phyloP scores from a whole-genome alignment of 2,888 invertebrate species.

The Epinotia ramella region DNA sequence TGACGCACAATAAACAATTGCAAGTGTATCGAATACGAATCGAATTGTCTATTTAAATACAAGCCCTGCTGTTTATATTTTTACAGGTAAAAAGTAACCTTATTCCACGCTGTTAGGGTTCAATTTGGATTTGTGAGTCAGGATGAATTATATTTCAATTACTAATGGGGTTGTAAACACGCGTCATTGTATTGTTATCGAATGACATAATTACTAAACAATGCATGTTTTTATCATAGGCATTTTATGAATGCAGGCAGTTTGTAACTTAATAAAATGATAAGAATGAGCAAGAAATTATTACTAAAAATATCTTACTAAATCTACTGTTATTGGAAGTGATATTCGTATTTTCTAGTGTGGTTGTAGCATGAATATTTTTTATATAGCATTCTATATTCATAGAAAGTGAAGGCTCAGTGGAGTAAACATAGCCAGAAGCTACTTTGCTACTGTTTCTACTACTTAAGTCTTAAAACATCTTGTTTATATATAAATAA shows the following conservation, averaged over 20 bases:
- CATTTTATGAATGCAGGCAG: not conserved
- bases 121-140: not conserved
- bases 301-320: not conserved
- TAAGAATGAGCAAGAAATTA: not conserved
- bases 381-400: not conserved
- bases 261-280: not conserved
- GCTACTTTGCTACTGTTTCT: too few species aligned
- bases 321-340: not conserved
- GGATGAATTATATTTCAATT: not conserved
- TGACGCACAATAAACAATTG: not conserved
- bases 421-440: too few species aligned
- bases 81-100: not conserved
- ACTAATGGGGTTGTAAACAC: not conserved
- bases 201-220: not conserved
- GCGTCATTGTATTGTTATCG: constrained; percentile 1
- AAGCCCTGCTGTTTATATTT: not conserved
- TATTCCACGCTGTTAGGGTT: not conserved
- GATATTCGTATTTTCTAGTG: not conserved
- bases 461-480: too few species aligned
- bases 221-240: not conserved
- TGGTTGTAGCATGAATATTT: not conserved
- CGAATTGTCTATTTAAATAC: not conserved
- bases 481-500: too few species aligned
- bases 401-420: too few species aligned
- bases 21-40: not conserved